Evolutionary conservation across 2,797 vertebrate genomes (phyloP).

Genomic region (Schizopygopsis pylzovi): DNA sequence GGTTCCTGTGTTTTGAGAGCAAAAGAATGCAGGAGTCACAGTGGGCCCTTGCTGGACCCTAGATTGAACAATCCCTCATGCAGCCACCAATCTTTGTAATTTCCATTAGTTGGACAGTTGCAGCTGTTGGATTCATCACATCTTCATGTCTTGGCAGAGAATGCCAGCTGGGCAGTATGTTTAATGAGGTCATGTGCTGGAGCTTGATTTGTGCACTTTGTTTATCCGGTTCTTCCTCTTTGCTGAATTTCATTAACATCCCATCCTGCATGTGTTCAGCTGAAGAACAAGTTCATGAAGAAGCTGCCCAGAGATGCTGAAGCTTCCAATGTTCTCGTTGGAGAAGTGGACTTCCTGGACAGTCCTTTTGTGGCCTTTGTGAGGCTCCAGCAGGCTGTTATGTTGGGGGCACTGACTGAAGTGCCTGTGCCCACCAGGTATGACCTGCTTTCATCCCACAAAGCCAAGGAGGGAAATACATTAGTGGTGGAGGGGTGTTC

Average conservation of each 20-base stretch:
- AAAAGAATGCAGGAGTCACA: slow-evolving; percentile 46
- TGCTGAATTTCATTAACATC: slow-evolving; percentile 14
- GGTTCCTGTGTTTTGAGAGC: slow-evolving; percentile 27
- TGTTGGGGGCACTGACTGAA: slow-evolving; percentile 95
- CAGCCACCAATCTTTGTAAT: slow-evolving; percentile 36
- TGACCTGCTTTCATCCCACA: slow-evolving; percentile 42
- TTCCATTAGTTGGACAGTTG: slow-evolving; percentile 42
- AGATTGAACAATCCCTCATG: neutral
- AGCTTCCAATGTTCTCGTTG: slow-evolving; percentile 96
- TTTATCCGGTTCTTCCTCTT: neutral
- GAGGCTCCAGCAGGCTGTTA: slow-evolving; percentile 93
- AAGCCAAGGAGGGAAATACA: neutral
- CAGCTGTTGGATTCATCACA: slow-evolving; percentile 30
- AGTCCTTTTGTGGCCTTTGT: slow-evolving; percentile 94
- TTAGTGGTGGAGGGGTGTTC: neutral
- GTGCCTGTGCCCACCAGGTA: slow-evolving; percentile 98
- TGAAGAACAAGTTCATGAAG: slow-evolving; percentile 99
- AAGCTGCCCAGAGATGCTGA: slow-evolving; percentile 96
- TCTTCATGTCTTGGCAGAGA: slow-evolving; percentile 32
- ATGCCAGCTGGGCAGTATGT: neutral
- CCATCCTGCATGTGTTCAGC: slow-evolving; percentile 71
- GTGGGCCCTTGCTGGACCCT: slow-evolving; percentile 17
- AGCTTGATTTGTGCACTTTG: slow-evolving; percentile 21
- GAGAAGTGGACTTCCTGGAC: slow-evolving; percentile 97
- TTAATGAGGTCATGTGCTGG: slow-evolving; percentile 24